Evolutionary conservation across 2,888 invertebrate species (phyloP), one percentile per base, ranked within the genome.

Genomic region (Drosophila affinis): DNA sequence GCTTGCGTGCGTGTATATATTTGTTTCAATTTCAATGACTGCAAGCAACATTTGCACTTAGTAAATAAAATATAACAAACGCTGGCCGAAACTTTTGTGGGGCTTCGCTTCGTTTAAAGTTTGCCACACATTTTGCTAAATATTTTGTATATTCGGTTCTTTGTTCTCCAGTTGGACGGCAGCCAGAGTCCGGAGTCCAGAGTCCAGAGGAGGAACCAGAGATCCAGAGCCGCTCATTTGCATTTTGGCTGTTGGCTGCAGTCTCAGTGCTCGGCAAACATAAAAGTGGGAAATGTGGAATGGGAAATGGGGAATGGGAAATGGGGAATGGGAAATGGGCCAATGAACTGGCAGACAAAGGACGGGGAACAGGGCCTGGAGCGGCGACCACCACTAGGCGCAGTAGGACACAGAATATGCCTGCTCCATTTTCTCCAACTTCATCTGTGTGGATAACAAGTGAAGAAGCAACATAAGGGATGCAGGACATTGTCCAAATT

Each of bases 21-120:
- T 89, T 84, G 83, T 85, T 88, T 84, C 80, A 86, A 79, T 89
- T 89, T 88, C 89, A 89, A 87, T 83, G 83, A 81, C 83, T 89
- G 82, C 86, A 87, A 83, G 89, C 77, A 89, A 87, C 88, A 87
- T 84, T 84, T 83, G 83, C 88, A 89, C 87, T 88, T 89, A 88
- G 84, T 89, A 88, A 84, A 84, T 84, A 89, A 89, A 84, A 89
- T 82, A 84, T 79, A 88, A 83, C 72, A 79, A 86, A 76, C 76
- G 71, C 86, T 72, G 58, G 64, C 79, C 72, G 71, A 86, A 77
- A n/a, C 14, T n/a, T 74, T 80, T 74, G 65, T 73, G 45, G 57
- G 18, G 49, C 45, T 53, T 18, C 27, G 55, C 62, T 64, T 49
- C 51, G 53, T 48, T 79, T 75, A 81, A 85, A 82, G 70, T 76